Evolutionary conservation across 2,797 vertebrate species (phyloP).

Genomic region (Lithobates pipiens): DNA sequence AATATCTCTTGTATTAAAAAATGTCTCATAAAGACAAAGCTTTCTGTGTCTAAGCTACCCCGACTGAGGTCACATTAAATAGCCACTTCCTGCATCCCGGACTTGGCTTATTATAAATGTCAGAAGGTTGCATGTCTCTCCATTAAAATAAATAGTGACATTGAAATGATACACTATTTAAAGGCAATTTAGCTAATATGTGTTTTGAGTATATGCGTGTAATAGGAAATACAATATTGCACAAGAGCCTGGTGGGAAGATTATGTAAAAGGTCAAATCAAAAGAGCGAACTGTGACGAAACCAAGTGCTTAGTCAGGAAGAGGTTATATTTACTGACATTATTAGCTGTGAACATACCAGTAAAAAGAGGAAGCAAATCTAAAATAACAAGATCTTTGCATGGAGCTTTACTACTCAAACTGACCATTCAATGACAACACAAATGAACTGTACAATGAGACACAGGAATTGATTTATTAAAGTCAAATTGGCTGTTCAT

Average conservation of each 20-base stretch:
- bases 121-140: background rate
- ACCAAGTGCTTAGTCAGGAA: background rate
- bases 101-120: constrained; percentile 5
- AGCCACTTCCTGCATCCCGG: background rate
- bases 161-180: background rate
- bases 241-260: constrained; percentile 18
- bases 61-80: constrained; percentile 7
- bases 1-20: background rate
- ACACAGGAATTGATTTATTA: too few species aligned
- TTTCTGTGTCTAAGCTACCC: background rate
- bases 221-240: constrained; percentile 43
- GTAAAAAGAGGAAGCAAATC: background rate
- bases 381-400: background rate
- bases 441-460: background rate
- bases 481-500: too few species aligned
- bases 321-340: background rate
- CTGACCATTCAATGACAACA: background rate
- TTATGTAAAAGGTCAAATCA: constrained; percentile 45
- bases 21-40: background rate
- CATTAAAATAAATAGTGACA: constrained; percentile 5
- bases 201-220: constrained; percentile 21
- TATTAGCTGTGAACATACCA: background rate
- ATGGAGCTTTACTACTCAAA: background rate
- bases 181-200: background rate
- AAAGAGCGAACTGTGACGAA: background rate